Evolutionary conservation across 2,113 vertebrate genomes (phyloP).

Genomic region (Pelobates fuscus): DNA sequence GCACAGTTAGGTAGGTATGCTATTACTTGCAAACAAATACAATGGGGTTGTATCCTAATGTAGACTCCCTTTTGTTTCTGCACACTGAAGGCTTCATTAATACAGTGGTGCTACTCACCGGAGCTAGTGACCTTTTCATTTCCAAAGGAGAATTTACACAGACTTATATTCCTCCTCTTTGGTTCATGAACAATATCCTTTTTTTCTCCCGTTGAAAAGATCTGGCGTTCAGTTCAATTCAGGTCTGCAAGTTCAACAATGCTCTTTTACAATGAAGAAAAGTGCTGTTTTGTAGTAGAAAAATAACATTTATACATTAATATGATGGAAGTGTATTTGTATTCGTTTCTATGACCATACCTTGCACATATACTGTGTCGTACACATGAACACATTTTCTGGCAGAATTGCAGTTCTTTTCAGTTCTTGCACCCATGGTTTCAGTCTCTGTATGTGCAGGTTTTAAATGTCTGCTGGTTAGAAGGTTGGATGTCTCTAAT

Average conservation of each 20-base stretch:
- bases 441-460: conserved; percentile 32
- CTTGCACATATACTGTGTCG: not conserved
- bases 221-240: conserved; percentile 61
- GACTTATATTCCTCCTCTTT: conserved; percentile 64
- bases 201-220: conserved; percentile 60
- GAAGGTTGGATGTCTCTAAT: conserved; percentile 52
- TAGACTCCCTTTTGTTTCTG: conserved; percentile 61
- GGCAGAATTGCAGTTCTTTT: not conserved
- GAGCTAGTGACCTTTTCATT: conserved; percentile 63
- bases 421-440: conserved; percentile 13
- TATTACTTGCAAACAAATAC: conserved; percentile 58
- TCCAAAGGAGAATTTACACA: conserved; percentile 62
- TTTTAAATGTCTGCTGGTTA: conserved; percentile 51
- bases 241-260: conserved; percentile 52
- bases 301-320: not conserved
- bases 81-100: conserved; percentile 63
- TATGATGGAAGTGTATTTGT: not conserved
- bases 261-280: not conserved
- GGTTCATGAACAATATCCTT: conserved; percentile 59
- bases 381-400: not conserved
- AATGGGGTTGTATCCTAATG: conserved; percentile 64
- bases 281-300: not conserved
- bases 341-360: not conserved
- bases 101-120: conserved; percentile 51
- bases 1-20: conserved; percentile 56